A percentile compares a stretch with the other conserved stretches of the same genome.
Evolutionary conservation across 53 echinoderm and acorn worm species (phyloP).

Genomic region (Patiria pectinifera): DNA sequence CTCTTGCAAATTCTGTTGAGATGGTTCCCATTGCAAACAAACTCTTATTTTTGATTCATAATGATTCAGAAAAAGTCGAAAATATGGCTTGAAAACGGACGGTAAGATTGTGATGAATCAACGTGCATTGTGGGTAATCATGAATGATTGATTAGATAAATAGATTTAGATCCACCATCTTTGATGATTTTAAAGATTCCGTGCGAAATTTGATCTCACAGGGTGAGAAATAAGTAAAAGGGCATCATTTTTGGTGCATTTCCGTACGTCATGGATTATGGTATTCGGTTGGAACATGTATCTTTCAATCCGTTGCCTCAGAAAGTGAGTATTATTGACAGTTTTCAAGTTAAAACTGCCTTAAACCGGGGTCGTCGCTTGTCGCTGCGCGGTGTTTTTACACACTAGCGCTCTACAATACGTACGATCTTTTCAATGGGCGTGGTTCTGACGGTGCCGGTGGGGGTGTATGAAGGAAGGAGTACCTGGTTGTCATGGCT

Average conservation of each 20-base stretch:
- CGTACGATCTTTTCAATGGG: too few species aligned
- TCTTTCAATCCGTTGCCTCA: constrained; percentile 48
- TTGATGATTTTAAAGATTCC: constrained; percentile 76
- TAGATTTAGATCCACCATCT: constrained; percentile 88
- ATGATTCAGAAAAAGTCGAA: not conserved
- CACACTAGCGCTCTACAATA: too few species aligned
- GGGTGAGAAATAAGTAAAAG: not conserved
- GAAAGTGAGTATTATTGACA: constrained; percentile 26
- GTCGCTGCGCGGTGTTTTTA: too few species aligned
- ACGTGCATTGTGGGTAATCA: constrained; percentile 65
- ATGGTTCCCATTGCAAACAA: not conserved
- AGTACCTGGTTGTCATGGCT: too few species aligned
- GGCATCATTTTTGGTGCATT: not conserved
- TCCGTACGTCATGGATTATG: constrained; percentile 7
- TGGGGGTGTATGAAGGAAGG: too few species aligned
- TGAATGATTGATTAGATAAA: constrained; percentile 71
- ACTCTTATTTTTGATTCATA: not conserved
- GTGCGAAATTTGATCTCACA: constrained; percentile 49
- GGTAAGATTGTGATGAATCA: not conserved
- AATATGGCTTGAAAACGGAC: not conserved
- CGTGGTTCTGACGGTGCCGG: too few species aligned
- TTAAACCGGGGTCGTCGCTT: too few species aligned
- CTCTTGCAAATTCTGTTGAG: not conserved
- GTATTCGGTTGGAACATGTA: constrained; percentile 23
- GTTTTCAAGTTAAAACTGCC: not conserved